Evolutionary conservation across 2,888 invertebrate genomes (phyloP).

Genomic region (Habroteleia sp.): DNA sequence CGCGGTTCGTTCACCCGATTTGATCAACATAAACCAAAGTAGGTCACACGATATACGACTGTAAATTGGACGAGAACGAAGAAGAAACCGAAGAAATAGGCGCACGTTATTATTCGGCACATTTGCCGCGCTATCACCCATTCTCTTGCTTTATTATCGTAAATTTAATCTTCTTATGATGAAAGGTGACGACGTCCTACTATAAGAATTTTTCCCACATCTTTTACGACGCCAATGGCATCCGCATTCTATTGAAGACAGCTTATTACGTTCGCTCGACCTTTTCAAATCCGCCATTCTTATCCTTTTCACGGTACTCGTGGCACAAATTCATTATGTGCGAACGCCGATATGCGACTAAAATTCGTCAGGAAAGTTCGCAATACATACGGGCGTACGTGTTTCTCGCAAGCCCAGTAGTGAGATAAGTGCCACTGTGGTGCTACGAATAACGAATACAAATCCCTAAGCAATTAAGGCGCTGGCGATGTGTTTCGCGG

Average conservation of each 20-base stretch:
- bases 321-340: conserved; percentile 55
- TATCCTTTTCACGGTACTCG: conserved; percentile 56
- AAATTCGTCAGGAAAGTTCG: conserved; percentile 65
- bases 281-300: conserved; percentile 57
- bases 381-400: conserved; percentile 54
- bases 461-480: conserved; percentile 78
- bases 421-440: conserved; percentile 68
- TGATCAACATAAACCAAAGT: conserved; percentile 49
- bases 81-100: conserved; percentile 31
- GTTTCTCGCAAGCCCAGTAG: conserved; percentile 41
- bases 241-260: conserved; percentile 71
- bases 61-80: conserved; percentile 43
- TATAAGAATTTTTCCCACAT: conserved; percentile 55
- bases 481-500: conserved; percentile 68
- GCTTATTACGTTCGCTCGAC: conserved; percentile 65
- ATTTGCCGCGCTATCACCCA: conserved; percentile 51
- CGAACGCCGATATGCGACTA: conserved; percentile 43
- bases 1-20: conserved; percentile 43
- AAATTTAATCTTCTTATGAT: conserved; percentile 59
- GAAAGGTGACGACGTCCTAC: conserved; percentile 56
- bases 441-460: conserved; percentile 73
- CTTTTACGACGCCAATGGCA: conserved; percentile 69
- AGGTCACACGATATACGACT: conserved; percentile 53
- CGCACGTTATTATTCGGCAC: conserved; percentile 54
- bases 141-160: conserved; percentile 58